A percentile compares a stretch with the other conserved stretches of the same genome.
These are phyloP conservation scores for Tenualosa ilisha DNA, from an alignment of 2,797 vertebrate species.

Conservation along the genomic window DNA sequence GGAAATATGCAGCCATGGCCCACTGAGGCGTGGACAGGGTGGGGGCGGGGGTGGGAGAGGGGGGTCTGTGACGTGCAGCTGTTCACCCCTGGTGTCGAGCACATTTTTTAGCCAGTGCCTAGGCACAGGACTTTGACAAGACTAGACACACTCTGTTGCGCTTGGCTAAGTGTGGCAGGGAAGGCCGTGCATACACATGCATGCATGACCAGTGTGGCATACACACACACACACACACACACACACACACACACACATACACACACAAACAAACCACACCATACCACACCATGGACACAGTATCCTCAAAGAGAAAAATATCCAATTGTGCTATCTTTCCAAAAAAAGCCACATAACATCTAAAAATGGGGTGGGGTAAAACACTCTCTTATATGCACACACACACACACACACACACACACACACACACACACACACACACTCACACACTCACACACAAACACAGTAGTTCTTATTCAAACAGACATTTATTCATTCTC, in stretches of 20 bases:
- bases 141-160: slow-evolving; percentile 67
- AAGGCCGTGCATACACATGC: slow-evolving; percentile 15
- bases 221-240: slow-evolving; percentile 32
- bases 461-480: too few species aligned
- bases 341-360: neutral
- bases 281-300: neutral
- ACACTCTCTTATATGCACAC: neutral
- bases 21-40: slow-evolving; percentile 44
- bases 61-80: slow-evolving; percentile 40
- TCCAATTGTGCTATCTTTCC: neutral
- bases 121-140: slow-evolving; percentile 68
- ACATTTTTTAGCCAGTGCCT: slow-evolving; percentile 49
- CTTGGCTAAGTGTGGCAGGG: slow-evolving; percentile 59
- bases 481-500: neutral
- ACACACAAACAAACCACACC: slow-evolving; percentile 22
- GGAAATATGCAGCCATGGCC: slow-evolving; percentile 32
- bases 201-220: neutral
- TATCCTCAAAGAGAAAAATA: neutral
- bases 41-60: slow-evolving; percentile 26
- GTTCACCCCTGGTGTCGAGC: slow-evolving; percentile 59
- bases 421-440: neutral
- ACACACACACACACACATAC: slow-evolving; percentile 39
- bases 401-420: neutral
- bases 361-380: too few species aligned
- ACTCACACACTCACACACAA: neutral